Percentiles rank a stretch among this genome's conserved stretches.
phyloP scores from a whole-genome alignment of 2,888 invertebrate genomes.

The Choreutis nemorana region DNA sequence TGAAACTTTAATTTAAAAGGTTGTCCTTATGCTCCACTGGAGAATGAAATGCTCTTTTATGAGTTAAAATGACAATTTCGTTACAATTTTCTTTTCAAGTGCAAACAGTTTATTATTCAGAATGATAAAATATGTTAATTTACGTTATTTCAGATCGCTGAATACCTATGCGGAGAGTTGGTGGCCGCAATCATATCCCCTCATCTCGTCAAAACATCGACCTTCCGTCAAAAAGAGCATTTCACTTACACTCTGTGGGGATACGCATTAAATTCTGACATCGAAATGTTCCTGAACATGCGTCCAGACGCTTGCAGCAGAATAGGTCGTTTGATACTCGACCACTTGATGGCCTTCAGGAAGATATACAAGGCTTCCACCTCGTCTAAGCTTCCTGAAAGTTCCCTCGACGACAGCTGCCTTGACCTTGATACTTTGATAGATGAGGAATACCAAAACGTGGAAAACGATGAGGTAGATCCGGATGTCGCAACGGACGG shows the following conservation, averaged over 20 bases:
- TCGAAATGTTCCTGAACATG: constrained; percentile 66
- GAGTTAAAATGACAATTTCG: not conserved
- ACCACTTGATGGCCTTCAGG: constrained; percentile 60
- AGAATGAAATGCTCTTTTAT: not conserved
- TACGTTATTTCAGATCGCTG: constrained; percentile 58
- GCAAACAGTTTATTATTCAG: too few species aligned
- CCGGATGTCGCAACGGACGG: constrained; percentile 44
- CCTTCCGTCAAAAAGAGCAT: constrained; percentile 58
- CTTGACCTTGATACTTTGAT: constrained; percentile 49
- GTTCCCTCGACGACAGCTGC: constrained; percentile 36
- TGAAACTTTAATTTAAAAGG: not conserved
- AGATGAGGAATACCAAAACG: constrained; percentile 56
- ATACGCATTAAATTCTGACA: constrained; percentile 62
- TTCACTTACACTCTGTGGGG: constrained; percentile 67
- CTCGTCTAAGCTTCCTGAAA: constrained; percentile 32
- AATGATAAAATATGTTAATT: too few species aligned
- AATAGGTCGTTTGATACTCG: constrained; percentile 62
- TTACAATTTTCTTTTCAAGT: not conserved
- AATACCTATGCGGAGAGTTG: constrained; percentile 71
- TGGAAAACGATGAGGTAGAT: constrained; percentile 48
- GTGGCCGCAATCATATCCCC: constrained; percentile 62
- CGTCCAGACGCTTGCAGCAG: constrained; percentile 65
- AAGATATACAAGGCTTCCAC: constrained; percentile 51
- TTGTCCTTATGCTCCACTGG: not conserved
- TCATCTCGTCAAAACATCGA: constrained; percentile 51